Conservation (phyloP, 2,888 invertebrate species). For the Plagodis dolabraria region DNA sequence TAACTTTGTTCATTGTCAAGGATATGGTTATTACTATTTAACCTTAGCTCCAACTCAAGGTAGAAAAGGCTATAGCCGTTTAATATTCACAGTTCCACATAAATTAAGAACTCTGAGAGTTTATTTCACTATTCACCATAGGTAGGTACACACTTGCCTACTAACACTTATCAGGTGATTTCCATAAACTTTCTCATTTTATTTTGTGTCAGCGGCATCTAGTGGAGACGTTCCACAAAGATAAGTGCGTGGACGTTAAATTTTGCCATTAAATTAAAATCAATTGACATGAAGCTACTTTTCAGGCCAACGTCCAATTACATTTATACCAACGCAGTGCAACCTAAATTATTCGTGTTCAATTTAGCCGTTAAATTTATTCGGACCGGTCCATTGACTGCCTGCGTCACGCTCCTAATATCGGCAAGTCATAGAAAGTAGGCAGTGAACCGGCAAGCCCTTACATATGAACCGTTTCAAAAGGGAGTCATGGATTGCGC, state of each 20-base stretch:
- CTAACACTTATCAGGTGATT: neutral
- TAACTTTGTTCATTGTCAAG: neutral
- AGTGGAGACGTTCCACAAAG: no score
- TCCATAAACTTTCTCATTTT: conserved; percentile 20
- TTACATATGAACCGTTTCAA: conserved; percentile 26
- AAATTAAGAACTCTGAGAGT: conserved; percentile 11
- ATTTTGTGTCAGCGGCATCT: neutral
- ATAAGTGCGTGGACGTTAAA: neutral
- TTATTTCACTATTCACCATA: conserved; percentile 11
- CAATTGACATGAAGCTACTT: conserved; percentile 4
- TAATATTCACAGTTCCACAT: conserved; percentile 1
- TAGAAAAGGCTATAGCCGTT: conserved; percentile 5
- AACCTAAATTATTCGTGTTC: conserved; percentile 9
- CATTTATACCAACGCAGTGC: neutral
- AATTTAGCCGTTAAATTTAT: conserved; percentile 18
- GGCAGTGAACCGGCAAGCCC: conserved; percentile 25
- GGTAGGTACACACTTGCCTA: no score
- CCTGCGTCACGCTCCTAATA: conserved; percentile 26
- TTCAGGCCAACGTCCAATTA: conserved; percentile 4
- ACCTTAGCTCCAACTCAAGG: neutral
- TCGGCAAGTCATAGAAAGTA: conserved; percentile 23
- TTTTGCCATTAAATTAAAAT: neutral
- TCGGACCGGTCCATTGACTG: conserved; percentile 18
- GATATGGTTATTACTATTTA: neutral
- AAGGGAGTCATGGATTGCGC: conserved; percentile 4